Base-by-base conservation (phyloP, 23 tunicate species). In the Aplidium turbinatum region DNA sequence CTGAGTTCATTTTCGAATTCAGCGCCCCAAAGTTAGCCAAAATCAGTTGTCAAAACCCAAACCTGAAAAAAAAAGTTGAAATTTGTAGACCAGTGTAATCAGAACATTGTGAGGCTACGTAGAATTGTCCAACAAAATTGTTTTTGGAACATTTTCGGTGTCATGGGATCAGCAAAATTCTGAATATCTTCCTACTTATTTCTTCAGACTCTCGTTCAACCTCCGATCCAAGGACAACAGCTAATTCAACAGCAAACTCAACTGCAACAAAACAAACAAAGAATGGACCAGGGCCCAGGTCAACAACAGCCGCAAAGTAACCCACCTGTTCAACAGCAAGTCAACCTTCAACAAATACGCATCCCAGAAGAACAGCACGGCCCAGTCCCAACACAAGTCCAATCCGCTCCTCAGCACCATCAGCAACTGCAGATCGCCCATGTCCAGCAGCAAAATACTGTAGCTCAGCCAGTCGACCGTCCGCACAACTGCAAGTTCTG, bases 401-500 rank as follows among this genome's bases (percentile, higher is more conserved):
- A 75, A 51, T 31, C 22, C 32, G 33, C 35, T 33, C 38, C 60
- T 1, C 81, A 40, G 39, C 56, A 52, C 46, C 70, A 57, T 26
- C 73, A 55, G 13, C 78, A 63, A 19, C 31, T 24, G 25, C 94
- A 73, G 35, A 31, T 27, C 26, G 55, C 51, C 16, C 36, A 51
- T 1, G 42, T 30, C 51, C 89, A 83, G 33, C 96, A 82, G 57
- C 39, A 47, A 2, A 35, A 30, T 4, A 55, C 42, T 56, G 11
- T 68, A 33, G 48, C 26, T 4, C 71, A 25, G 3, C 21, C 42
- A 4, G 40, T 58, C 31, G 91, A 91, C n/a, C 63, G 82, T 30
- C 79, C 79, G 2, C 86, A 91, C 61, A 70, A 70, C 2, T 91
- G 97, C 42, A 84, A 91, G 57, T 91, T 57, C 48, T 91, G 97